Evolutionary conservation across 2,113 vertebrate genomes (phyloP).

Genomic region (Oostethus manadensis): DNA sequence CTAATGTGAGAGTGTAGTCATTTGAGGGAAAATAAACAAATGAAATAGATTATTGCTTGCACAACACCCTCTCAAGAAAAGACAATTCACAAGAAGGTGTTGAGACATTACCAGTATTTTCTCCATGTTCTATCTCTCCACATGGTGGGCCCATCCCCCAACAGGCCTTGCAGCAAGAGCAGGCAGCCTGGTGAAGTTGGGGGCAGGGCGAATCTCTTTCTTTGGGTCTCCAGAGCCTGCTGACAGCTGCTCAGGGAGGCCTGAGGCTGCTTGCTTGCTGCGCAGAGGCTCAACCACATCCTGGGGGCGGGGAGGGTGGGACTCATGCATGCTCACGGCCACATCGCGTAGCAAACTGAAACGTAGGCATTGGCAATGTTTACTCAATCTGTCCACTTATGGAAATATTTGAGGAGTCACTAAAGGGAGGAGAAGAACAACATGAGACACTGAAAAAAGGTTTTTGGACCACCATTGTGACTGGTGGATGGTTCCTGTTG

Average conservation of each 20-base stretch:
- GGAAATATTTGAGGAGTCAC: conserved; percentile 56
- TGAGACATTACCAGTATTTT: conserved; percentile 23
- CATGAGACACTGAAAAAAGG: conserved; percentile 20
- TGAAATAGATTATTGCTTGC: background rate
- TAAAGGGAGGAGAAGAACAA: conserved; percentile 5
- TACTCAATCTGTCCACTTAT: conserved; percentile 53
- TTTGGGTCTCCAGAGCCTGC: conserved; percentile 38
- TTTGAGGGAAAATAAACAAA: background rate
- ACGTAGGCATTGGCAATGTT: conserved; percentile 47
- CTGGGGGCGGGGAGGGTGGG: conserved; percentile 29
- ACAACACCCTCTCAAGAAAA: conserved; percentile 1
- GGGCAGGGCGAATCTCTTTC: conserved; percentile 58
- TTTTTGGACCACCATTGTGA: conserved; percentile 43
- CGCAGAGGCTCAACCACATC: conserved; percentile 38
- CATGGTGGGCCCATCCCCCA: conserved; percentile 50
- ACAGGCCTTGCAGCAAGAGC: conserved; percentile 38
- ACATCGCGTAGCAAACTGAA: conserved; percentile 15
- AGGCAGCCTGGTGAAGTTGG: conserved; percentile 52
- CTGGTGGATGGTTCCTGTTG: conserved; percentile 37
- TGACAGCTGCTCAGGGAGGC: conserved; percentile 66
- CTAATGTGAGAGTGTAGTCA: background rate
- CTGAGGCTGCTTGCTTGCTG: conserved; percentile 42
- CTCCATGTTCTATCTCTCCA: conserved; percentile 10
- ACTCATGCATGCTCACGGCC: conserved; percentile 20
- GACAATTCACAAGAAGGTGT: conserved; percentile 6